Base-by-base conservation (phyloP, 2,888 invertebrate genomes). In the Cryptophagus acutangulus region DNA sequence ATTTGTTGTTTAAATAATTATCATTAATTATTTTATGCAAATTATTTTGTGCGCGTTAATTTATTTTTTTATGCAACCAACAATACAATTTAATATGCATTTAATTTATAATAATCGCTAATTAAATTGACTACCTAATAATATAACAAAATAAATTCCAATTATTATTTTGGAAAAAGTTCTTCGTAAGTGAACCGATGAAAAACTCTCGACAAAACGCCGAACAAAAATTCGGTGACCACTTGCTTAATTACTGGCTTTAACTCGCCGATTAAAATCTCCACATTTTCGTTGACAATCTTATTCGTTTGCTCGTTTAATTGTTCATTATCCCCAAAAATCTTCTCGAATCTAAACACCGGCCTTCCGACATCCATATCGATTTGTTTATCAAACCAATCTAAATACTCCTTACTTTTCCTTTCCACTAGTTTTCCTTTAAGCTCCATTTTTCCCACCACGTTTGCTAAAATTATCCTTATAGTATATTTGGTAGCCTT, bases 221-320 rank as follows among this genome's bases (percentile, higher is more conserved):
- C 64, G 45, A 72, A 72, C 37, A 77, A 61, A 4, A 78, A 65
- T 9, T 71, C 67, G 1, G 70, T 65, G 9, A 79, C 67, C 0
- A 74, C 71, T 31, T 75, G 74, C 53, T 82, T 79, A 60, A 86
- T 68, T 0, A 81, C 74, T 0, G 77, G 77, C 48, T 79, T 78
- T 2, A 86, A 69, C 49, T 85, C 84, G 3, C 76, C 76, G 0
- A 79, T 71, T 2, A 86, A 67, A 8, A 71, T 71, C 50, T 75
- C 72, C 79, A 84, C 84, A 62, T 85, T 84, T 17, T 83, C 79
- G 57, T 85, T 86, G 8, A 87, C 66, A 57, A 84, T 81, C 18
- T 73, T 67, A 59, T 86, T 86, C 76, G 84, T 79, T 2, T 79
- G 74, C 2, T 75, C 70, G 13, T 81, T 82, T 68, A 65, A 4